phyloP scores from a whole-genome alignment of 2,113 vertebrate genomes.

The Seriola dumerili region DNA sequence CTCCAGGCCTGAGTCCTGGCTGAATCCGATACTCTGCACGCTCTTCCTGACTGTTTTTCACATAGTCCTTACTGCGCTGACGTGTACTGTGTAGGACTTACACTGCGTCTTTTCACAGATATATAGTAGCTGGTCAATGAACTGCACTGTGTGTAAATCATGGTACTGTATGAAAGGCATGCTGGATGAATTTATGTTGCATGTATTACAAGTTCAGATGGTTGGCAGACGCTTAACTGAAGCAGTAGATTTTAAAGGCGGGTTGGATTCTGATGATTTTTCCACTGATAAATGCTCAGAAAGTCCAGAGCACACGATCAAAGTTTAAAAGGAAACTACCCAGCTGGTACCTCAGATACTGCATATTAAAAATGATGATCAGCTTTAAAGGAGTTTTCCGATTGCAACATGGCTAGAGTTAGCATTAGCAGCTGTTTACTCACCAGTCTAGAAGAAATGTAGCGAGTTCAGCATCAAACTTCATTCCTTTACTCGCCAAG shows the following conservation, averaged over 20 bases:
- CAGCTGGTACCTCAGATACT: slow-evolving; percentile 10
- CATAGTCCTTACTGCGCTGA: slow-evolving; percentile 41
- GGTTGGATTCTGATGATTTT: slow-evolving; percentile 10
- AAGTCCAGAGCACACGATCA: neutral
- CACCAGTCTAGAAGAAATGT: too few relatives aligned
- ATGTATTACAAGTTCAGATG: slow-evolving; percentile 44
- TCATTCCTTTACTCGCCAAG: too few relatives aligned
- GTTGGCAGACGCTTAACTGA: slow-evolving; percentile 47
- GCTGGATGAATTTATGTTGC: slow-evolving; percentile 42
- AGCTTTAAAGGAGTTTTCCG: neutral
- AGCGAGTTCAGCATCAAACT: too few relatives aligned
- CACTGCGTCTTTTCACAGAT: slow-evolving; percentile 43
- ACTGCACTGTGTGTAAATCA: slow-evolving; percentile 26
- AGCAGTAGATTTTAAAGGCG: neutral
- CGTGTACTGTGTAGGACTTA: slow-evolving; percentile 18
- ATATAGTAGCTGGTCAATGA: slow-evolving; percentile 34
- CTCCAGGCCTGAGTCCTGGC: slow-evolving; percentile 47
- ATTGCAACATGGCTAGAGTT: too few relatives aligned
- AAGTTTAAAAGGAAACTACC: neutral
- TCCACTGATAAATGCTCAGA: slow-evolving; percentile 6
- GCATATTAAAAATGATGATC: slow-evolving; percentile 2
- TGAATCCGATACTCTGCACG: slow-evolving; percentile 56
- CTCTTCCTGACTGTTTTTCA: slow-evolving; percentile 66
- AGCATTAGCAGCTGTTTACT: too few relatives aligned
- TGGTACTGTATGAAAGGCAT: slow-evolving; percentile 5